Base-by-base conservation (phyloP, 2,888 invertebrate genomes). In the Chrysotoxum bicinctum region DNA sequence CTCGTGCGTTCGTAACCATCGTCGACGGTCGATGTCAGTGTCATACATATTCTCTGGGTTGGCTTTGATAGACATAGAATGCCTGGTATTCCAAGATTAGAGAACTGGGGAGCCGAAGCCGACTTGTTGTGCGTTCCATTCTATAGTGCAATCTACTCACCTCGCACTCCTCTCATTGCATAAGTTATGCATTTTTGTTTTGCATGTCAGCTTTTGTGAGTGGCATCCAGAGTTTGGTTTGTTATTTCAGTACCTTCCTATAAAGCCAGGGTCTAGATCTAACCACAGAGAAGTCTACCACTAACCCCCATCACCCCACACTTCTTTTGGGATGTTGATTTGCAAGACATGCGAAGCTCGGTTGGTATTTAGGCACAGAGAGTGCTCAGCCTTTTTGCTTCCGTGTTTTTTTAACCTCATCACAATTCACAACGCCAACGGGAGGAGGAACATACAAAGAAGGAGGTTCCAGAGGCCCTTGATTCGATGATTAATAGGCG, bases 401-500 rank as follows among this genome's bases (percentile, higher is more conserved):
- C 83, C 74, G 79, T 78, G 58, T 83, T 70, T 56, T 14, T 58
- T 45, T 32, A 64, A 45, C 64, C 9, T 45, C 64, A 45, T 30
- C 30, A 12, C 6, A 26, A 26, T 26, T 26, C 26, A 10, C 16
- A 45, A 19, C 45, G 14, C 12, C 19, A 30, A 50, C 50, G 7
- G 1, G 1, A 23, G 23, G 6, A 6, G 16, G 5, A 19, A 30
- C 9, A 32, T 9, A 3, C 3, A 37, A 1, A 43, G 8, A 16
- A 48, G 64, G 23, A 52, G 54, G 23, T 40, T 72, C 54, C 35
- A 43, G 50, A 40, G 14, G 58, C 45, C 75, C 60, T 79, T 84
- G 84, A 79, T 84, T 75, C 58, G 79, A 84, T 84, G 79, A 84
- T 84, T 84, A 79, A 84, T 79, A 58, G 84, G 75, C 70, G 75